phyloP scores from a whole-genome alignment of 2,113 vertebrate species.

The Hyperopisus bebe region DNA sequence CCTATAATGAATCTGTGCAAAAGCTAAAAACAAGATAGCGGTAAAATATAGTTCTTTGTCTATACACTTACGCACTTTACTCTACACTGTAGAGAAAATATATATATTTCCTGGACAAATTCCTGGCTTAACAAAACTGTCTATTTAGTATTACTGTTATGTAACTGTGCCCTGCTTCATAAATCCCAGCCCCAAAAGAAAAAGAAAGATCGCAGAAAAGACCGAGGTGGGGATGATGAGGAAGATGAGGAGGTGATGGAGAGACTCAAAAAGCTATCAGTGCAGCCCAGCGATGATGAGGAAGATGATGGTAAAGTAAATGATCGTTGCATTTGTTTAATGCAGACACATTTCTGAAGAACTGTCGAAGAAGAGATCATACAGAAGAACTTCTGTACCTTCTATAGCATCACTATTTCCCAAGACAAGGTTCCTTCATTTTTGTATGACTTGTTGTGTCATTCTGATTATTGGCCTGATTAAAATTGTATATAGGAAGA shows the following conservation, averaged over 20 bases:
- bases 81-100: not conserved
- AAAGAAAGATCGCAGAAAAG: conserved; percentile 71
- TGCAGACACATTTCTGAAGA: not conserved
- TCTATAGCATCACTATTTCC: not conserved
- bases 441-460: not conserved
- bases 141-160: not conserved
- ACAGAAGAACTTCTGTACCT: not conserved
- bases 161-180: not conserved
- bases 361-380: not conserved
- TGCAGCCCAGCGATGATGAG: conserved; percentile 71
- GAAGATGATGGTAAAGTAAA: conserved; percentile 37
- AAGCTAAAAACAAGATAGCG: not conserved
- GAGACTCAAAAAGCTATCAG: conserved; percentile 72
- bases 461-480: not conserved
- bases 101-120: not conserved
- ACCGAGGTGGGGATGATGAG: conserved; percentile 55
- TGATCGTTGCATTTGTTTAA: not conserved
- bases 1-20: not conserved
- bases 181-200: conserved; percentile 65
- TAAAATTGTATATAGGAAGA: not conserved
- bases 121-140: not conserved
- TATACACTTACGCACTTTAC: not conserved
- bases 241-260: conserved; percentile 64
- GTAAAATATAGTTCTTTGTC: not conserved
- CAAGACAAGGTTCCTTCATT: not conserved